Conservation (phyloP, 2,113 vertebrate genomes). For the Entelurus aequoreus region DNA sequence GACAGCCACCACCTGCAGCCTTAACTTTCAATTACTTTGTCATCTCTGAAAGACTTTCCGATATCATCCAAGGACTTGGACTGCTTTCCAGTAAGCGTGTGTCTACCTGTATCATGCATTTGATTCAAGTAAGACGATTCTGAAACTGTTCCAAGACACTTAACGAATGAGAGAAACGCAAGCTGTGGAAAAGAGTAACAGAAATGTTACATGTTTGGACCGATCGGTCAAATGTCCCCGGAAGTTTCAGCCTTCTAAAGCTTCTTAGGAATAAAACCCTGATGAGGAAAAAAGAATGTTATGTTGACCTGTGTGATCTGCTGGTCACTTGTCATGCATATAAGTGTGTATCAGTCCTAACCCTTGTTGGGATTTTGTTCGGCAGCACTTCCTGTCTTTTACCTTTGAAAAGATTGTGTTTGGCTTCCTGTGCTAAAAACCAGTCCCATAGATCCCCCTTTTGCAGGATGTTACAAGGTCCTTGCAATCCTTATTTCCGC, state of each 20-base stretch:
- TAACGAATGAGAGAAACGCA: background rate
- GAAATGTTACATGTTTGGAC: background rate
- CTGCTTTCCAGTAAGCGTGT: slow-evolving; percentile 11
- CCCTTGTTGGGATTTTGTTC: too few relatives aligned
- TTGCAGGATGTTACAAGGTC: too few relatives aligned
- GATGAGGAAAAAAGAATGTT: too few relatives aligned
- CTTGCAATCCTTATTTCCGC: too few relatives aligned
- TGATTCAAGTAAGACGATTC: background rate
- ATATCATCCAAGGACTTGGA: slow-evolving; percentile 14
- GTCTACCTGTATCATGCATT: background rate
- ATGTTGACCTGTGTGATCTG: too few relatives aligned
- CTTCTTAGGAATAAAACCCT: background rate
- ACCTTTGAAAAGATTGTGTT: too few relatives aligned
- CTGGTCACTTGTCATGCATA: too few relatives aligned
- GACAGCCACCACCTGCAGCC: slow-evolving; percentile 28
- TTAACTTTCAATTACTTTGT: slow-evolving; percentile 23
- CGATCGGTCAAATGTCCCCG: background rate
- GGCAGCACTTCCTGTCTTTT: too few relatives aligned
- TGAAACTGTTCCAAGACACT: background rate
- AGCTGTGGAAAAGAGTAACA: background rate
- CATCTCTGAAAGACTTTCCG: slow-evolving; percentile 26
- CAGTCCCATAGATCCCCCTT: too few relatives aligned
- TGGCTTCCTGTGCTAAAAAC: too few relatives aligned
- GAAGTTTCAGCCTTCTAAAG: background rate
- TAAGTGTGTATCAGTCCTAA: too few relatives aligned